A percentile compares a stretch with the other conserved stretches of the same genome.
phyloP scores from a whole-genome alignment of 2,888 invertebrate genomes.

The Hololepta plana region DNA sequence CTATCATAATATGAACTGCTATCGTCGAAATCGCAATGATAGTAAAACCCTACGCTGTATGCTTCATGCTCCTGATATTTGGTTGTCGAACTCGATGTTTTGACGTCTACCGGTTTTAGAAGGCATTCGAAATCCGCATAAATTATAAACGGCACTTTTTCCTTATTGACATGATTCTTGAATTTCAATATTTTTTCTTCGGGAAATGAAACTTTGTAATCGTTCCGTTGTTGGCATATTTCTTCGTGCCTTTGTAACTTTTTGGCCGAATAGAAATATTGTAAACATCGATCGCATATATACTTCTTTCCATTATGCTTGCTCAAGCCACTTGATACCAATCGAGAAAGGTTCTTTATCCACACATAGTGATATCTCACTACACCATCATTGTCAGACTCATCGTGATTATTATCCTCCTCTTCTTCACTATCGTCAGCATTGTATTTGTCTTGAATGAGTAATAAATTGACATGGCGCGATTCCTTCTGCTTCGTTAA shows the following conservation, averaged over 20 bases:
- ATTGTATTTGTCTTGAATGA: too few relatives aligned
- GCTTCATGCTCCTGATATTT: too few relatives aligned
- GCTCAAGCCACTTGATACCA: background rate
- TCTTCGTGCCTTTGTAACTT: background rate
- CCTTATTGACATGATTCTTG: slow-evolving; percentile 7
- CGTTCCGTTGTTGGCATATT: background rate
- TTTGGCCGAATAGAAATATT: background rate
- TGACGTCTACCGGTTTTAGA: slow-evolving; percentile 3
- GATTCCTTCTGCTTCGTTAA: too few relatives aligned
- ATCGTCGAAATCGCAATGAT: slow-evolving; percentile 11
- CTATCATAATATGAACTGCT: too few relatives aligned
- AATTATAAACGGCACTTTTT: slow-evolving; percentile 9
- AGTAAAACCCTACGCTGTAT: slow-evolving; percentile 12
- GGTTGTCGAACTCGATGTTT: too few relatives aligned
- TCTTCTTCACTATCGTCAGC: too few relatives aligned
- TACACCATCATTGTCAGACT: too few relatives aligned
- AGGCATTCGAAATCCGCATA: slow-evolving; percentile 12
- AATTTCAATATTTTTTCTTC: slow-evolving; percentile 7
- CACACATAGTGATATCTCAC: slow-evolving; percentile 2
- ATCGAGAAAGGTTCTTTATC: slow-evolving; percentile 1
- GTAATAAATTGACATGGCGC: too few relatives aligned
- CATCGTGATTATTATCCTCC: too few relatives aligned
- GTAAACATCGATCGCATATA: slow-evolving; percentile 1
- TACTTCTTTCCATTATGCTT: slow-evolving; percentile 1
- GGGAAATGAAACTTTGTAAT: slow-evolving; percentile 4